phyloP scores from a whole-genome alignment of 2,888 invertebrate genomes.

The Leptopterna dolabrata region DNA sequence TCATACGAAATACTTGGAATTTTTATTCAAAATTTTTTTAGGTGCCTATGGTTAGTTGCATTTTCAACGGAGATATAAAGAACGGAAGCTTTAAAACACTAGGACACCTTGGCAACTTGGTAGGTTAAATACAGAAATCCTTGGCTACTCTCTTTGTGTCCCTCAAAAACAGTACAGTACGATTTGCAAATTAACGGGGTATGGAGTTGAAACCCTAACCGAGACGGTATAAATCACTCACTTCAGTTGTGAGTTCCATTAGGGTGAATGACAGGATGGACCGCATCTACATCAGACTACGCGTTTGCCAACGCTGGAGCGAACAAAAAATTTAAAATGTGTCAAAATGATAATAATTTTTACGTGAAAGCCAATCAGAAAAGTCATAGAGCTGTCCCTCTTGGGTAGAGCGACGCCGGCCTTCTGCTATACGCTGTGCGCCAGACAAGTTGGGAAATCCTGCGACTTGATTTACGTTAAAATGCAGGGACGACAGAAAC shows the following conservation, averaged over 20 bases:
- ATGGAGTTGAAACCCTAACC: not conserved
- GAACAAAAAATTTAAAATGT: not conserved
- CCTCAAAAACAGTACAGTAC: no score
- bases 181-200: not conserved
- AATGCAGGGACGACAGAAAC: not conserved
- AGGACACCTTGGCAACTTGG: no score
- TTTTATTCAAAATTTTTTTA: no score
- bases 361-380: not conserved
- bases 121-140: no score
- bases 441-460: not conserved
- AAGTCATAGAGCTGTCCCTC: not conserved
- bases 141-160: no score
- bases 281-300: not conserved
- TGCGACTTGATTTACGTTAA: not conserved
- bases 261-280: not conserved
- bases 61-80: no score
- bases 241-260: not conserved
- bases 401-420: not conserved
- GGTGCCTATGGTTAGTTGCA: no score
- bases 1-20: no score
- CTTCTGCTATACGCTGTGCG: not conserved
- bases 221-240: not conserved
- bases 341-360: not conserved
- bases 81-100: no score
- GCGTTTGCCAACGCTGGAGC: not conserved